phyloP scores from a whole-genome alignment of 2,797 vertebrate species.

The Erpetoichthys calabaricus region DNA sequence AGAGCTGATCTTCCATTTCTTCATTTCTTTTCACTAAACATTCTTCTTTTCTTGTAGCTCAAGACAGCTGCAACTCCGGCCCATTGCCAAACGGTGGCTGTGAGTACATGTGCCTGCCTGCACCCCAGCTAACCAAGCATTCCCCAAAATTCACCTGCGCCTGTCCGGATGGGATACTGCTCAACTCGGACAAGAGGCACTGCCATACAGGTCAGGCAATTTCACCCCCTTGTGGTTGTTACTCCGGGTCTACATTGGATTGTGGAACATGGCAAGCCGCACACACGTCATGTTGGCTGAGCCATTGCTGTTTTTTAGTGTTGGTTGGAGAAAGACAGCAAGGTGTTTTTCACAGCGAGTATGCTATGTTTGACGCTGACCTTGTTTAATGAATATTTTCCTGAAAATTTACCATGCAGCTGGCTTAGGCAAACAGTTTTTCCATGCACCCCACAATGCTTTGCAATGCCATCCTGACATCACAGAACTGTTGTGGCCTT shows the following conservation, averaged over 20 bases:
- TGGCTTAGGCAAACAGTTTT: constrained; percentile 27
- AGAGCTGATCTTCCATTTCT: too few relatives aligned
- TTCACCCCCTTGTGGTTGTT: neutral
- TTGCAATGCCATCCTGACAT: too few relatives aligned
- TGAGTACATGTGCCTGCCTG: constrained; percentile 89
- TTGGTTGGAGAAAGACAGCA: too few relatives aligned
- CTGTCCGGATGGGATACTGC: constrained; percentile 82
- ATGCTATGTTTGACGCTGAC: too few relatives aligned
- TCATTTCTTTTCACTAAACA: too few relatives aligned
- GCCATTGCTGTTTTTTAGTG: too few relatives aligned
- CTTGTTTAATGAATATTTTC: too few relatives aligned
- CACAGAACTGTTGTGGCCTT: constrained; percentile 25
- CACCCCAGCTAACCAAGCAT: constrained; percentile 83
- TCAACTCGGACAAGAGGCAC: constrained; percentile 86
- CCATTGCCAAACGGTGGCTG: constrained; percentile 83
- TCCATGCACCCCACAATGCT: constrained; percentile 24
- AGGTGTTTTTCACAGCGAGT: neutral
- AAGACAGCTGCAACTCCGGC: constrained; percentile 77
- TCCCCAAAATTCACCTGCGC: constrained; percentile 89
- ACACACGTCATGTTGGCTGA: too few relatives aligned
- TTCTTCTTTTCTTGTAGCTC: constrained; percentile 39
- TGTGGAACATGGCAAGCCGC: too few relatives aligned
- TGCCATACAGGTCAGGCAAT: constrained; percentile 64
- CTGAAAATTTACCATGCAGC: too few relatives aligned
- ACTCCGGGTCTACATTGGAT: too few relatives aligned